Evolutionary conservation across 2,113 vertebrate species (phyloP), one percentile per base, ranked within the genome.

Genomic region (Eretmochelys imbricata): DNA sequence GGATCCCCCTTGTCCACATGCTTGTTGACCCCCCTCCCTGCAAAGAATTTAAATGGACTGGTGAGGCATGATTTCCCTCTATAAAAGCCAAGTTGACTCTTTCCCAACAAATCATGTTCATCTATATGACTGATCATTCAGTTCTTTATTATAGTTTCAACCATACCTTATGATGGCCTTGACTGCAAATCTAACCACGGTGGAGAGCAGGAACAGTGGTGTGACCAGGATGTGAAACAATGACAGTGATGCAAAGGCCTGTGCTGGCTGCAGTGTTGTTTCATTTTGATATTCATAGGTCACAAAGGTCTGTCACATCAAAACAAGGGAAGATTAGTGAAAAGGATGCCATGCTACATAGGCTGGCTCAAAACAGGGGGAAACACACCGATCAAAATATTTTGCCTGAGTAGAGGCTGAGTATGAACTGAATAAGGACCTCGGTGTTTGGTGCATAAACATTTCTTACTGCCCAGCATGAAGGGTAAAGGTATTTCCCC

Each of bases 161-260:
- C 19, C 65, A 72, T 97, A 99, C 99, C 99, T 99, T 96, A 99
- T 88, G 10, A 99, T 97, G 87, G 99, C 99, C 95, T 99, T 99
- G 88, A 99, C 99, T 4, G 99, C 99, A 81, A 99, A 99, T 62
- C 99, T 97, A 96, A 99, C 99, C n/a, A 99, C 99, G 0, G 99
- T 99, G 94, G 99, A 99, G 22, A 99, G 99, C 87, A 99, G 98
- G 97, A 99, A 99, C 80, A 99, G 98, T 0, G 99, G 99, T 0
- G 99, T 99, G 91, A 99, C 99, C 94, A 99, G 98, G 97, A 99
- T 99, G 89, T 99, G 99, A 95, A 99, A 99, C 38, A 99, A 95
- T 0, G 99, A 99, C 92, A 99, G 97, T 0, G 99, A 99, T 0
- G 99, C 99, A 79, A 99, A 99, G 50, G 99, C 99, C 82, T 99